phyloP scores from a whole-genome alignment of 2,113 vertebrate genomes.

The Lepus americanus region DNA sequence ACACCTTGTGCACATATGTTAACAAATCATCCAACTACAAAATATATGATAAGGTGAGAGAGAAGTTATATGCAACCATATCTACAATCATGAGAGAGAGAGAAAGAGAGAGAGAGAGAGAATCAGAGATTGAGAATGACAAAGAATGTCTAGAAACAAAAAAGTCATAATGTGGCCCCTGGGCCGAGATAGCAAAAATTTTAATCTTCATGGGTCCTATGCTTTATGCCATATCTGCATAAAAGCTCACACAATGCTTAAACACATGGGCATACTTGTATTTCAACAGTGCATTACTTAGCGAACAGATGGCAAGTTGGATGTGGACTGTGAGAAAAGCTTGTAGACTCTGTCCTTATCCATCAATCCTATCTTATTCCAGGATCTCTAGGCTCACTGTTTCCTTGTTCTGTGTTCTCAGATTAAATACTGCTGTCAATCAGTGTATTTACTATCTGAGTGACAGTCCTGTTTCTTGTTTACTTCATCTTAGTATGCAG shows the following conservation, averaged over 20 bases:
- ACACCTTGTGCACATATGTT: too few species aligned
- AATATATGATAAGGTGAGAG: too few species aligned
- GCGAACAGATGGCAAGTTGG: too few species aligned
- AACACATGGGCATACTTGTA: fast-evolving
- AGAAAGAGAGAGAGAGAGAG: background rate
- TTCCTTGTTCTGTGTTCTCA: background rate
- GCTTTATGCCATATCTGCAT: background rate
- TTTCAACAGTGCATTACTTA: background rate
- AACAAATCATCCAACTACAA: too few species aligned
- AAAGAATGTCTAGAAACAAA: too few species aligned
- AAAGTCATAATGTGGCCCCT: background rate
- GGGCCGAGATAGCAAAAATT: background rate
- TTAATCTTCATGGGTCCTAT: background rate
- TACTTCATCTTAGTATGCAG: background rate
- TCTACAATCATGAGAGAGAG: background rate
- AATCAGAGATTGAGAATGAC: too few species aligned
- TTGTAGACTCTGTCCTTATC: background rate
- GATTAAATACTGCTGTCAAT: background rate
- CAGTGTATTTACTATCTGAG: background rate
- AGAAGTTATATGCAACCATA: too few species aligned
- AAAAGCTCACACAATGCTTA: background rate
- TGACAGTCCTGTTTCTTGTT: background rate
- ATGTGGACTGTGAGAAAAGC: background rate
- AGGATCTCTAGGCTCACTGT: too few species aligned
- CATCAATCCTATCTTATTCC: background rate